Conservation (phyloP, 2,888 invertebrate species). For the Epirrhoe alternata region DNA sequence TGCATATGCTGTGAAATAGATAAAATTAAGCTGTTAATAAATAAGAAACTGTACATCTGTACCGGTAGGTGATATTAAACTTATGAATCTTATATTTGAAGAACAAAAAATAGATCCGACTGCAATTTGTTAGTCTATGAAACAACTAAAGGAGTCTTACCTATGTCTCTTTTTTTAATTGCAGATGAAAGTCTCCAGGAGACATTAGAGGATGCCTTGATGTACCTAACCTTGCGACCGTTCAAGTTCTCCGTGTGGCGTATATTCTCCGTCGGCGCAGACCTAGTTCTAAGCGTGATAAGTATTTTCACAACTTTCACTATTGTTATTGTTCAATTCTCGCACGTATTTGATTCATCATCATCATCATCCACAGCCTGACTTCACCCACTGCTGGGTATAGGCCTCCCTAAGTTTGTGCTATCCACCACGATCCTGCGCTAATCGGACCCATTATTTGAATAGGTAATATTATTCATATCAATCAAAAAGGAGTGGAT, state of each 20-base stretch:
- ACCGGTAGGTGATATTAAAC: not conserved
- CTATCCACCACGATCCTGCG: too few species aligned
- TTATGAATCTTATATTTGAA: too few species aligned
- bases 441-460: too few species aligned
- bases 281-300: not conserved
- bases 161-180: not conserved
- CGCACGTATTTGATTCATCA: too few species aligned
- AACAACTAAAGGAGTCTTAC: too few species aligned
- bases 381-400: too few species aligned
- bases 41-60: not conserved
- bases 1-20: not conserved
- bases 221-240: not conserved
- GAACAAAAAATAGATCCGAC: too few species aligned
- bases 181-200: not conserved
- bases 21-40: not conserved
- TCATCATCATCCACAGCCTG: too few species aligned
- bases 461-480: too few species aligned
- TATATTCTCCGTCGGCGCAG: not conserved
- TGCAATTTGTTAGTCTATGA: too few species aligned
- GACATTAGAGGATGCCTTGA: not conserved
- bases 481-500: too few species aligned
- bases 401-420: too few species aligned
- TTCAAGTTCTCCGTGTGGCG: constrained; percentile 4
- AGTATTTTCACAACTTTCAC: not conserved
- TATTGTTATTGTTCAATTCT: not conserved